Evolutionary conservation across 2,797 vertebrate species (phyloP).

Genomic region (Alca torda): DNA sequence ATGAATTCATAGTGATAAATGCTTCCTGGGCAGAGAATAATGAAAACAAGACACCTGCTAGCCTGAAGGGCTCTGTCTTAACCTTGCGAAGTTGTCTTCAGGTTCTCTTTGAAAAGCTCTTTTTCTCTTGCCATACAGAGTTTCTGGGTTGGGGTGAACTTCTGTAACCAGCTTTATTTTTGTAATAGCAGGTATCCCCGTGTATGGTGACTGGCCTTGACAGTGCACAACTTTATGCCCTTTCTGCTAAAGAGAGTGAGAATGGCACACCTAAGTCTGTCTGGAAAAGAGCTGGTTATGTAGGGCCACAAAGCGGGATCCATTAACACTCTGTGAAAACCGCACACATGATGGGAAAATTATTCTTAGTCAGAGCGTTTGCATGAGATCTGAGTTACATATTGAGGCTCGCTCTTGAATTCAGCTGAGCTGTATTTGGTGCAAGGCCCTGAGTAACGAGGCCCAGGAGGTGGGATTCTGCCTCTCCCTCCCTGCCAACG

Average conservation of each 20-base stretch:
- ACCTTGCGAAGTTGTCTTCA: background rate
- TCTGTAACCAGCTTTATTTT: background rate
- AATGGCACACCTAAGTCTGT: slow-evolving; percentile 9
- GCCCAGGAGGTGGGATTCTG: background rate
- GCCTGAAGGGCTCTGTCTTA: background rate
- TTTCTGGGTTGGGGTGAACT: background rate
- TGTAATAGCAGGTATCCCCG: background rate
- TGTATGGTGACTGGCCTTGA: background rate
- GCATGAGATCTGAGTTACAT: background rate
- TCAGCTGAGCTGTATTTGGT: slow-evolving; percentile 1
- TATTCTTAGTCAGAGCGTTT: slow-evolving; percentile 27
- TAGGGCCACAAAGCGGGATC: background rate
- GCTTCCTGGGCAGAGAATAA: slow-evolving; percentile 37
- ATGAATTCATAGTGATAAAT: slow-evolving; percentile 30
- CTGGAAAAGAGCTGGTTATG: background rate
- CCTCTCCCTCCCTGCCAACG: background rate
- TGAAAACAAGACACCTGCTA: background rate
- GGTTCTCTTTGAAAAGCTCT: background rate
- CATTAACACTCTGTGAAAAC: slow-evolving; percentile 16
- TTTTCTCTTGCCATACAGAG: background rate
- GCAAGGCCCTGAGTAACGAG: background rate
- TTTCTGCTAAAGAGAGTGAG: background rate
- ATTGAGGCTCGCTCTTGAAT: background rate
- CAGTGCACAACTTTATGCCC: background rate
- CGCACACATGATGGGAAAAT: background rate